These are phyloP conservation scores for Cygnus buccinator DNA, from an alignment of 2,113 vertebrate genomes.

Conservation along the genomic window DNA sequence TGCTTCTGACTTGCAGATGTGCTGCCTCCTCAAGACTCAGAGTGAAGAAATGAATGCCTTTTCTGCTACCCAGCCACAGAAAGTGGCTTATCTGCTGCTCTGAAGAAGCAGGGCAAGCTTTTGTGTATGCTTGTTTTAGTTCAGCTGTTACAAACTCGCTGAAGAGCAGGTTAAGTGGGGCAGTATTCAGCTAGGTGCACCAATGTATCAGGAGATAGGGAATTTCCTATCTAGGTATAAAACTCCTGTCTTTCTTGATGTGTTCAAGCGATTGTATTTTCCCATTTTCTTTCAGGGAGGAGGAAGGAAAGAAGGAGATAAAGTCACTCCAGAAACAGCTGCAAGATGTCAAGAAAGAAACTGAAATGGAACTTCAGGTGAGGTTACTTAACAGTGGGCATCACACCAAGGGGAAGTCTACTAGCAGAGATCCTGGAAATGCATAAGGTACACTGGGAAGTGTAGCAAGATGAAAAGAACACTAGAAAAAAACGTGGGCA, in stretches of 20 bases:
- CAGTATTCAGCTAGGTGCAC: not conserved
- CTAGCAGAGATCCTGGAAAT: not conserved
- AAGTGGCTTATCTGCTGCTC: not conserved
- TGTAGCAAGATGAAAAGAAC: not conserved
- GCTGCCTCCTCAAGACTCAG: not conserved
- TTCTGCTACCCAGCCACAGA: not conserved
- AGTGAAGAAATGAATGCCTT: not conserved
- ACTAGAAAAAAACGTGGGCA: not conserved
- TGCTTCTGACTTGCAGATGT: not conserved
- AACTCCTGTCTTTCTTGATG: not conserved
- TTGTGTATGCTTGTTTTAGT: not conserved
- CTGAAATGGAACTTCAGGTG: slow-evolving; percentile 82
- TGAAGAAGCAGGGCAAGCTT: not conserved
- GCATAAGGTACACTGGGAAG: not conserved
- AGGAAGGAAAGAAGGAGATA: slow-evolving; percentile 77
- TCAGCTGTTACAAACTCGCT: not conserved
- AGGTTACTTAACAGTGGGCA: slow-evolving; percentile 13
- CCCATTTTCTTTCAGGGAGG: slow-evolving; percentile 74
- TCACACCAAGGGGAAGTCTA: not conserved
- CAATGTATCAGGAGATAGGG: not conserved
- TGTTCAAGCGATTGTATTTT: not conserved
- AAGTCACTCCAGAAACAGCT: slow-evolving; percentile 81
- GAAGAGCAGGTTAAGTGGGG: not conserved
- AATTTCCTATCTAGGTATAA: not conserved
- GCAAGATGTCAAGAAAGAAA: slow-evolving; percentile 77